Evolutionary conservation across 2,113 vertebrate species (phyloP), one percentile per base, ranked within the genome.

Genomic region (Gnathonemus echidnorhynchus): DNA sequence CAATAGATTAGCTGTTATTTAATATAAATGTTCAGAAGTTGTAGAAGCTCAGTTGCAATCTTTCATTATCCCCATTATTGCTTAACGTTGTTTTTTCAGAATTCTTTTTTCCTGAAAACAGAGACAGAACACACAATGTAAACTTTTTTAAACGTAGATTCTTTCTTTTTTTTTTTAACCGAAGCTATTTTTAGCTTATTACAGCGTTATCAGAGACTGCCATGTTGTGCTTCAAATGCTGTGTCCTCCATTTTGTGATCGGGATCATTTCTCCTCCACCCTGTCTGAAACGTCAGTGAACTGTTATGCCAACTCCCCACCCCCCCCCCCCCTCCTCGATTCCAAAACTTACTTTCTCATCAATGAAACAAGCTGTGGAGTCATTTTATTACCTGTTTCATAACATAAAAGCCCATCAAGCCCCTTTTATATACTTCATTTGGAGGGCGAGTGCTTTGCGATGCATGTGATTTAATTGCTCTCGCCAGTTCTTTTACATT

Each of bases 211-310:
- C 91, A 53, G 88, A 4, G 89, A 92, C 94, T 91, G 91, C 95
- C 95, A 96, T 96, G 94, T 96, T 96, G 94, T 95, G 74, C 50
- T 42, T 45, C 48, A 31, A 92, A 95, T 90, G 90, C 92, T 91
- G 89, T 90, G 89, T 95, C 95, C 95, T 95, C 96, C 96, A 96
- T 96, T 96, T 96, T 96, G 96, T 95, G 94, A 92, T 93, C 90
- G 91, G 91, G 90, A 90, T 86, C 56, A 74, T 90, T 90, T 87
- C 88, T 86, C 85, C 86, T 89, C 86, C 88, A 87, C 70, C 86
- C 86, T 90, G 39, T 50, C 45, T 66, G 83, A 35, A 62, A 45
- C 58, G 87, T 88, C 17, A 66, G n/a, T 88, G 10, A 48, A 53
- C 56, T 9, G 66, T 80, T 6, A 17, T 42, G 35, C 74, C 74